Percentiles rank a stretch among this genome's conserved stretches.
Conservation (phyloP, 2,888 invertebrate species). For the Hypselothyrea guttata region DNA sequence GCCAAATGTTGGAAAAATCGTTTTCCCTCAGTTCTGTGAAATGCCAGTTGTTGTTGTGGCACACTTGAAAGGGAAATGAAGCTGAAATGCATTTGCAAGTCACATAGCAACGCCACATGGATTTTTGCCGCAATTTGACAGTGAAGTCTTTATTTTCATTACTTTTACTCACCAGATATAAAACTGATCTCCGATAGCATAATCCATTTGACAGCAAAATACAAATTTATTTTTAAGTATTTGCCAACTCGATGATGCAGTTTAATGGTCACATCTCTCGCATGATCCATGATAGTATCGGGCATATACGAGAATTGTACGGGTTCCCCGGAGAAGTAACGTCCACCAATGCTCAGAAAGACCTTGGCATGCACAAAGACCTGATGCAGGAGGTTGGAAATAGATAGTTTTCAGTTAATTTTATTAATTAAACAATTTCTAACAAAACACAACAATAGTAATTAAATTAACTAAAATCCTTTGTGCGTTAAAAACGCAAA, state of each 20-base stretch:
- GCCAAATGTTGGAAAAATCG: constrained; percentile 71
- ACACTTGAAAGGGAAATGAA: constrained; percentile 81
- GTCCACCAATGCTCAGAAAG: constrained; percentile 89
- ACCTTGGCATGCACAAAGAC: constrained; percentile 90
- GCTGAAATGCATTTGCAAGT: constrained; percentile 78
- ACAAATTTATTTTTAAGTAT: constrained; percentile 89
- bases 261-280: constrained; percentile 90
- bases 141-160: constrained; percentile 18
- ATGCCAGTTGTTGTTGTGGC: constrained; percentile 44
- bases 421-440: no score
- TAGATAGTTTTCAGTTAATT: no score
- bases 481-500: no score
- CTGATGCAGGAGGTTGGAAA: constrained; percentile 79
- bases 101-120: constrained; percentile 38
- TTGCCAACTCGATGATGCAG: constrained; percentile 89
- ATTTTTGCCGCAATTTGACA: constrained; percentile 56
- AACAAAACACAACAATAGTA: no score
- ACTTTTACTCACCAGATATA: constrained; percentile 86
- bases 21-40: constrained; percentile 1
- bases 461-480: no score
- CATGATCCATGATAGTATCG: constrained; percentile 88
- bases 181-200: constrained; percentile 93
- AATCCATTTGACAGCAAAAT: constrained; percentile 92
- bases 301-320: constrained; percentile 90
- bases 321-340: constrained; percentile 87